A percentile compares a stretch with the other conserved stretches of the same genome.
These are phyloP conservation scores for Ischnura elegans DNA, from an alignment of 2,888 invertebrate genomes.

Conservation along the genomic window DNA sequence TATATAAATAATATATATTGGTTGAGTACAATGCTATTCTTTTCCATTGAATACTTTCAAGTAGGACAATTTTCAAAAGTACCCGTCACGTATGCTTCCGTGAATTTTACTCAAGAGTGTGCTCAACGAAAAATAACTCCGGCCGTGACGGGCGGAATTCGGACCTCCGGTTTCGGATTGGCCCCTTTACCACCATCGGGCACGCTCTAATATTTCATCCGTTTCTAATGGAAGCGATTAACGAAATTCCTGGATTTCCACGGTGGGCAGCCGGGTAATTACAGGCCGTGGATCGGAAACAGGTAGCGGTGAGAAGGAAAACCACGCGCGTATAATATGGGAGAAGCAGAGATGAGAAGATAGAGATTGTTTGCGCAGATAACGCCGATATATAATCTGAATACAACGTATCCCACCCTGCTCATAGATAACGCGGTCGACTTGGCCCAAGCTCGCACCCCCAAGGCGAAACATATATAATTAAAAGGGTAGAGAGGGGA, in stretches of 20 bases:
- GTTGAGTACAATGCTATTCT: no score
- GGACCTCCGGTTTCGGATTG: neutral
- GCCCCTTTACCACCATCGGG: neutral
- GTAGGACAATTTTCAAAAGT: no score
- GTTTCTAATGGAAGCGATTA: slow-evolving; percentile 14
- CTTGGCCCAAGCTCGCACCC: neutral
- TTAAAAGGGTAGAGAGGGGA: neutral
- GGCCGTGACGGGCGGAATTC: neutral
- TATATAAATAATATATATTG: no score
- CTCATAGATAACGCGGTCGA: no score
- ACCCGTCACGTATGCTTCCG: no score
- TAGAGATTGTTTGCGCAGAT: neutral
- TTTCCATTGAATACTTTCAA: no score
- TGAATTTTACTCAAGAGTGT: neutral
- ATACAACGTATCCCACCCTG: neutral
- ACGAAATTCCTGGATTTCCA: slow-evolving; percentile 25
- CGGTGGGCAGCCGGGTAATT: neutral
- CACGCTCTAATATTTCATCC: neutral
- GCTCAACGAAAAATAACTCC: neutral
- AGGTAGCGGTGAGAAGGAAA: neutral
- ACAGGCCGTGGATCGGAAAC: neutral
- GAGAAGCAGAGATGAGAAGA: neutral
- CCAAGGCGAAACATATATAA: neutral
- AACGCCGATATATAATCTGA: neutral
- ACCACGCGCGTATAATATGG: neutral